Evolutionary conservation across 2,888 invertebrate genomes (phyloP).

Genomic region (Caenorhabditis auriculariae): DNA sequence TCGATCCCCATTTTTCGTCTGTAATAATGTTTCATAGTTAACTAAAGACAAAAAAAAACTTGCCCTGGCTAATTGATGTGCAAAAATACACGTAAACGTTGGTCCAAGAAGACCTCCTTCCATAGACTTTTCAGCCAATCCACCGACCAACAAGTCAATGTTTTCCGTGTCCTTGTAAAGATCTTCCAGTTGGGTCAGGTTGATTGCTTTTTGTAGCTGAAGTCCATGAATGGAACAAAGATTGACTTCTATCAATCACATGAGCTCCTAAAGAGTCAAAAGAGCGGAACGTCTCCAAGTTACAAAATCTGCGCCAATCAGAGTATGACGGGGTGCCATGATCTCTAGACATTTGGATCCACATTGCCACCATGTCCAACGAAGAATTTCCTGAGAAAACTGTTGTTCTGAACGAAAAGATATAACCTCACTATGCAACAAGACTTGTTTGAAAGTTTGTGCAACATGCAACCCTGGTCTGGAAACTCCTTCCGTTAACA

Average conservation of each 20-base stretch:
- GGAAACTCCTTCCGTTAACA: constrained; percentile 47
- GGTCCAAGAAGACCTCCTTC: constrained; percentile 59
- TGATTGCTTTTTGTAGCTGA: constrained; percentile 29
- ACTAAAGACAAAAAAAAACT: neutral
- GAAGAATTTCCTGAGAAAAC: constrained; percentile 15
- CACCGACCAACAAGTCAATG: constrained; percentile 61
- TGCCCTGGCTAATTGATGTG: constrained; percentile 49
- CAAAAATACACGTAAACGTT: constrained; percentile 61
- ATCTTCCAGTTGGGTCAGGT: constrained; percentile 22
- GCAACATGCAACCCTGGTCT: constrained; percentile 51
- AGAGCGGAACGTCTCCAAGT: constrained; percentile 35
- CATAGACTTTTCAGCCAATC: constrained; percentile 61
- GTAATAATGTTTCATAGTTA: constrained; percentile 1
- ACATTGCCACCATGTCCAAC: constrained; percentile 52
- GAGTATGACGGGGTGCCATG: constrained; percentile 57
- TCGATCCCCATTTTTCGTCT: constrained; percentile 54
- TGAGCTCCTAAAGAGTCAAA: constrained; percentile 31
- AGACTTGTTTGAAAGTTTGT: constrained; percentile 44
- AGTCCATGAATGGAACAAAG: neutral
- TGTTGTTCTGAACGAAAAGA: neutral
- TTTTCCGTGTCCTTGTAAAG: constrained; percentile 52
- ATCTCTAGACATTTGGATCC: constrained; percentile 56
- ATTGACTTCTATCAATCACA: neutral
- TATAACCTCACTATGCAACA: constrained; percentile 21
- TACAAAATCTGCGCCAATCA: constrained; percentile 54